Evolutionary conservation across 2,113 vertebrate species (phyloP), one percentile per base, ranked within the genome.

Genomic region (Murina feae): DNA sequence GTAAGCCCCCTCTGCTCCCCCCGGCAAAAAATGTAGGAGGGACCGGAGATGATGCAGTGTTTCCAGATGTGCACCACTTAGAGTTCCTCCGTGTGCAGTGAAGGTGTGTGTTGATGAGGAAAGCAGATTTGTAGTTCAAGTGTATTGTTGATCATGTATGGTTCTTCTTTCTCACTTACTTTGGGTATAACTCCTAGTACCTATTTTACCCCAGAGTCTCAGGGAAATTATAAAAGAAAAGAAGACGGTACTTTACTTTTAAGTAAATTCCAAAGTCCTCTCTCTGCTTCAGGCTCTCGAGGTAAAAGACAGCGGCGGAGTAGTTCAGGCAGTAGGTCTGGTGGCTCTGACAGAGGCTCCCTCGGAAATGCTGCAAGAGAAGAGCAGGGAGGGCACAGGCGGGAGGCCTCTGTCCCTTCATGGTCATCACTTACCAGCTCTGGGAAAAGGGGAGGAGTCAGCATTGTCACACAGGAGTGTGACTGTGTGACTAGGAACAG

Each of bases 301-400:
- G 98, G 98, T 99, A 99, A 97, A 99, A 98, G 91, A 99, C 92
- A 89, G 99, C 98, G 0, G 99, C 97, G 18, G 99, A 98, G 96
- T 99, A 99, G 97, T 99, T 99, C 92, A 99, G 98, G 97, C 99
- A 99, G 98, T 99, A 99, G 90, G 98, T 99, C 97, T 99, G 99
- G 91, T 99, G 98, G 94, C 98, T 99, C 96, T 98, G 98, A 95
- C 99, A 99, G 76, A 99, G 98, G 91, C 98, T 98, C 63, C 98
- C 99, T 87, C 97, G 97, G 97, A 99, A 99, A 71, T 99, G 98
- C 96, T 98, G 96, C 95, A 93, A 97, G 84, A 97, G 11, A 93
- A 69, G 35, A 66, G 71, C 44, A 39, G 39, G 37, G 11, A 32
- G 32, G 6, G 6, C 0, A 4, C 14, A 0, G 30, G 1, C 1